Evolutionary conservation across 2,888 invertebrate genomes (phyloP), one percentile per base, ranked within the genome.

Genomic region (Thereva unica): DNA sequence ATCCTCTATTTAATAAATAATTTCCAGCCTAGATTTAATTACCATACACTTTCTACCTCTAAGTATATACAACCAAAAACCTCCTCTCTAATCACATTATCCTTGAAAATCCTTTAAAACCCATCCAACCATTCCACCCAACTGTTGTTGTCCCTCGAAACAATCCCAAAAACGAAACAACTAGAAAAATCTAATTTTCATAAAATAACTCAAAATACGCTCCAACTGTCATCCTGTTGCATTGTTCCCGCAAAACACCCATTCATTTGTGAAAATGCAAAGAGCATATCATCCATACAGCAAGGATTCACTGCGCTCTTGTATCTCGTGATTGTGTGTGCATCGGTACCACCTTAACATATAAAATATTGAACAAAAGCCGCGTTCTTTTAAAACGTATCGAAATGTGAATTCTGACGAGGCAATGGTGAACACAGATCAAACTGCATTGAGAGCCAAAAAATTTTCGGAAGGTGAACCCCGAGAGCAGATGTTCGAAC

Each of bases 151-250:
- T 38, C n/a, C 5, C 10, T 3, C 9, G 49, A n/a, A 49, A n/a
- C 2, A 9, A 42, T 4, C 2, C 8, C n/a, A 42, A 9, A 42
- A 3, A 42, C 8, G 35, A 50, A 7, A 6, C 50, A 23, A 47
- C 7, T 6, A 23, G 50, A 50, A 61, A 61, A 61, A 23, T 41
- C 38, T 8, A 49, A 61, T 61, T 50, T 61, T 61, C 61, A 61
- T 38, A 50, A 50, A 61, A 61, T 61, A 23, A 23, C 23, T 50
- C 50, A 61, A 50, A 50, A 50, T 61, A 40, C 41, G 61, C 61
- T 61, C 50, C 61, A 50, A 61, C 50, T 61, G 50, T 61, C 61
- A 40, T 50, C 23, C 41, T 61, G 40, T 35, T 61, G 23, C 49
- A 61, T 61, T 61, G 50, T 61, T 50, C 50, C 50, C 41, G 34